phyloP scores from a whole-genome alignment of 2,888 invertebrate species.

The Lycocerus yunnanus region DNA sequence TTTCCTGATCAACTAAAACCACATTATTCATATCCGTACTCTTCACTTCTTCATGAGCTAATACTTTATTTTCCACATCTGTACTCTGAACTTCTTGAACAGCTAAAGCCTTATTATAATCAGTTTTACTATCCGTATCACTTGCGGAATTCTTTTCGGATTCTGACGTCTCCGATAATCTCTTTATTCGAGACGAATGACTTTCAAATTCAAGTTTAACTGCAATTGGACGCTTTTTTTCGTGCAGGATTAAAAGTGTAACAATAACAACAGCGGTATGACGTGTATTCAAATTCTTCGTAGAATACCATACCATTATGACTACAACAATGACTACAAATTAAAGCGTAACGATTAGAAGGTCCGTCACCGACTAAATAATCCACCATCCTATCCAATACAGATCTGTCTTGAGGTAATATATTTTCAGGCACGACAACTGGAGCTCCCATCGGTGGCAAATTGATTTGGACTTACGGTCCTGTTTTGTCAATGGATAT shows the following conservation, averaged over 20 bases:
- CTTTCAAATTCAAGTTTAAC: conserved; percentile 60
- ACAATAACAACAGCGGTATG: conserved; percentile 93
- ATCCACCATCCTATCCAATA: conserved; percentile 89
- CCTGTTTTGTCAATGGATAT: too few species aligned
- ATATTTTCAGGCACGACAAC: conserved; percentile 71
- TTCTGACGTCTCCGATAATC: conserved; percentile 42
- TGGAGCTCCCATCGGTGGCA: not conserved
- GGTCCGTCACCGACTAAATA: conserved; percentile 96
- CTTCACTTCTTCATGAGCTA: too few species aligned
- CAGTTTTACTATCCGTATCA: conserved; percentile 42
- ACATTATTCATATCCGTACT: too few species aligned
- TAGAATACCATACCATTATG: conserved; percentile 90
- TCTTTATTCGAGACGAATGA: conserved; percentile 15
- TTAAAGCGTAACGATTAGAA: conserved; percentile 90
- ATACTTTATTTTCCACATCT: not conserved
- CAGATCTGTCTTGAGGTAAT: conserved; percentile 73
- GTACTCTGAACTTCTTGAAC: not conserved
- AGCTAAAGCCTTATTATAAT: conserved; percentile 2
- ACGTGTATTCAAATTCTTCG: conserved; percentile 74
- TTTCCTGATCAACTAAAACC: too few species aligned
- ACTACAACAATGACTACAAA: conserved; percentile 85
- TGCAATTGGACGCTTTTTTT: conserved; percentile 80
- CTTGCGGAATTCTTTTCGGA: conserved; percentile 47
- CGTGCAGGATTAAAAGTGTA: conserved; percentile 84
- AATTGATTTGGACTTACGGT: not conserved